Conservation (phyloP, 2,797 vertebrate genomes). For the Karalla daura region DNA sequence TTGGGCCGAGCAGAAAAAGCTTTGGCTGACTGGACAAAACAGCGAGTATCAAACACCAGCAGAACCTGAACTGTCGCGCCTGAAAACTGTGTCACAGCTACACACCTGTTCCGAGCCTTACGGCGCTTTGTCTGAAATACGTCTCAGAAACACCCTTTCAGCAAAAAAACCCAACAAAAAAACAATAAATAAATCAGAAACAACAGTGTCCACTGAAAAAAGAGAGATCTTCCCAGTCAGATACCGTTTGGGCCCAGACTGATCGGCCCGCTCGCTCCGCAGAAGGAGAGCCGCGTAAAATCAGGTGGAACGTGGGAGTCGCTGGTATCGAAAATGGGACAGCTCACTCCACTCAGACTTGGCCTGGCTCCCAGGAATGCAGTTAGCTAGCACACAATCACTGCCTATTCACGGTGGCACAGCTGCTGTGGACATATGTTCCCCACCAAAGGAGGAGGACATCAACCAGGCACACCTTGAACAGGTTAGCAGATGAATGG, state of each 20-base stretch:
- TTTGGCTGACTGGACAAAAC: slow-evolving; percentile 6
- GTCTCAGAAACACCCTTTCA: slow-evolving; percentile 52
- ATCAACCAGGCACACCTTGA: slow-evolving; percentile 84
- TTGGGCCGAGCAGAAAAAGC: slow-evolving; percentile 16
- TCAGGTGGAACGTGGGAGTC: slow-evolving; percentile 74
- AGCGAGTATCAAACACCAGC: slow-evolving; percentile 21
- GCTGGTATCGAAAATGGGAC: slow-evolving; percentile 74
- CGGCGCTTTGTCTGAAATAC: slow-evolving; percentile 32
- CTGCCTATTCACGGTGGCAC: slow-evolving; percentile 83
- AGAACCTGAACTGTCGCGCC: slow-evolving; percentile 11
- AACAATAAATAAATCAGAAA: no score
- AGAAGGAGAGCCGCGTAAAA: slow-evolving; percentile 68
- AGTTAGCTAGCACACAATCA: slow-evolving; percentile 81
- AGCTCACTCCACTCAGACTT: slow-evolving; percentile 81
- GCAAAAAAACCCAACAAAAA: no score
- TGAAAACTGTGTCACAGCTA: slow-evolving; percentile 42
- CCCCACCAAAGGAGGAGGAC: slow-evolving; percentile 82
- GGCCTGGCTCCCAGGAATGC: slow-evolving; percentile 84
- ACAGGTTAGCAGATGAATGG: slow-evolving; percentile 85
- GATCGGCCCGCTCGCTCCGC: slow-evolving; percentile 38
- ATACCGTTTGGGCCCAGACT: slow-evolving; percentile 51
- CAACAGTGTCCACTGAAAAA: slow-evolving; percentile 32
- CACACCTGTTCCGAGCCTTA: slow-evolving; percentile 46
- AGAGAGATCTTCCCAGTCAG: slow-evolving; percentile 39
- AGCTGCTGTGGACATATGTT: slow-evolving; percentile 87